A percentile compares a stretch with the other conserved stretches of the same genome.
phyloP scores from a whole-genome alignment of 1,140 invertebrate genomes.

The Littorina saxatilis region DNA sequence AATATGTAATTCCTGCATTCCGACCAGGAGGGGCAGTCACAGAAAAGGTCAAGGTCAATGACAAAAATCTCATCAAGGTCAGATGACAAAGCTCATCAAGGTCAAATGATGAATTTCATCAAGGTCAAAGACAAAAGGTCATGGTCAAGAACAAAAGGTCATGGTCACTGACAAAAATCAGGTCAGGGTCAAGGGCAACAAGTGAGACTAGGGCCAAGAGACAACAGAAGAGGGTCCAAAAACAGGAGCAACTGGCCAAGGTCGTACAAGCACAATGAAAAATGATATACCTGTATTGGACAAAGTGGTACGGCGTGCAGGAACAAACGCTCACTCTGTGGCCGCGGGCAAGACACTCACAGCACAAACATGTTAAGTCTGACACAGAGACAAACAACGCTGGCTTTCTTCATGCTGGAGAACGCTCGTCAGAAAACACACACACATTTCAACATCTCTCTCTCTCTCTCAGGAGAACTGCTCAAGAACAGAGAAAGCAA shows the following conservation, averaged over 20 bases:
- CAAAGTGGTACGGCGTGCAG: neutral
- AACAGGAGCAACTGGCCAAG: neutral
- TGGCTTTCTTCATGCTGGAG: neutral
- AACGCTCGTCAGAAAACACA: neutral
- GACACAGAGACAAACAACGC: neutral
- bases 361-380: conserved; percentile 21
- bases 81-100: neutral
- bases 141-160: neutral
- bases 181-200: neutral
- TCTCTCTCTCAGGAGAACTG: conserved; percentile 7
- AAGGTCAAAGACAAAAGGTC: neutral
- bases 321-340: neutral
- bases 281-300: neutral
- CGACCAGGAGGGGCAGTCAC: conserved; percentile 19
- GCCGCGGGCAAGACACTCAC: neutral
- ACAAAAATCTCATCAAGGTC: neutral
- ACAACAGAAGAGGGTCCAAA: neutral
- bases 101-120: neutral
- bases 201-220: neutral
- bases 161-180: neutral
- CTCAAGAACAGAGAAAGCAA: too few species aligned
- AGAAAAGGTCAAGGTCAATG: neutral
- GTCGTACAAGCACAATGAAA: neutral
- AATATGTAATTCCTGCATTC: conserved; percentile 32
- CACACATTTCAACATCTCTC: neutral